Conservation (phyloP, 2,797 vertebrate species). For the Scolopax bukidnonensis region DNA sequence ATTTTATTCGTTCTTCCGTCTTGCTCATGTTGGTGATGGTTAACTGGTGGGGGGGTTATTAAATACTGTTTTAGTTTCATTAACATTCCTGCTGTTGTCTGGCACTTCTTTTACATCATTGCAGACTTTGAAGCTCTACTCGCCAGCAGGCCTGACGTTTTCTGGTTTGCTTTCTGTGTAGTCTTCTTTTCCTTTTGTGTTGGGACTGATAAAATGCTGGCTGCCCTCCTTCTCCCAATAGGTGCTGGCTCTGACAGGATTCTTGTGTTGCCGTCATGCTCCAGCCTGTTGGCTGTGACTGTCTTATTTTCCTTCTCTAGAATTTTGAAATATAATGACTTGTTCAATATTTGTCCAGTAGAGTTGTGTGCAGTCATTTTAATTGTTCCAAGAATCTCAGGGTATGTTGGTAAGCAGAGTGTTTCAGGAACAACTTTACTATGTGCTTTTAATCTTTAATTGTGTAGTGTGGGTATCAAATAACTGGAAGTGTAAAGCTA, state of each 20-base stretch:
- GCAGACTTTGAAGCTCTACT: background rate
- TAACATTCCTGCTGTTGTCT: background rate
- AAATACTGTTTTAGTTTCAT: background rate
- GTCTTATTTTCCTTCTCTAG: background rate
- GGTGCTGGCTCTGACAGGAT: background rate
- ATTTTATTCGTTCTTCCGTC: background rate
- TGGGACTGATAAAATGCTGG: background rate
- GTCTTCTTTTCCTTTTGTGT: background rate
- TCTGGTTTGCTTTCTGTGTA: background rate
- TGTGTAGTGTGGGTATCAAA: background rate
- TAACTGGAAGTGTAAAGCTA: background rate
- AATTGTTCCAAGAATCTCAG: background rate
- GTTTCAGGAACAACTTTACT: background rate
- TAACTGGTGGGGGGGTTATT: background rate
- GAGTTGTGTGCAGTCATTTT: background rate
- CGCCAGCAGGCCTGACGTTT: background rate
- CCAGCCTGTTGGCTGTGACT: background rate
- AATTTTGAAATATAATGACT: background rate
- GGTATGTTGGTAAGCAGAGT: background rate
- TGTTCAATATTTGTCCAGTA: background rate
- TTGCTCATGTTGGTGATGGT: background rate
- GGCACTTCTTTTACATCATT: background rate
- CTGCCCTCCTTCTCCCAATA: background rate
- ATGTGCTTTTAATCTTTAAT: background rate
- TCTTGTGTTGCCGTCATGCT: background rate